Evolutionary conservation across 2,113 vertebrate species (phyloP).

Genomic region (Scophthalmus maximus): DNA sequence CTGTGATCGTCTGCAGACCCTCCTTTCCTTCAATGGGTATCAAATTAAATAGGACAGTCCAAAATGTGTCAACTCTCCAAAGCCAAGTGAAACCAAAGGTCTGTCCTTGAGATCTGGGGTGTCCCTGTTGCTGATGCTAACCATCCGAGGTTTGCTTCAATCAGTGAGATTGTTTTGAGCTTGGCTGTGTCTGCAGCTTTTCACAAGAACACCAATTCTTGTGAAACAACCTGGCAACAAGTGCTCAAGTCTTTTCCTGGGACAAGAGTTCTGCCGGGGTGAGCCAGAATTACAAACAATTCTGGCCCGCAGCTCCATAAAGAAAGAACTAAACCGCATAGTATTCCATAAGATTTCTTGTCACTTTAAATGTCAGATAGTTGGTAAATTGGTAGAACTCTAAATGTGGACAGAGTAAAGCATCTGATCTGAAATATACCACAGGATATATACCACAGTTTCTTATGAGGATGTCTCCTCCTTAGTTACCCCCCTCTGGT

Average conservation of each 20-base stretch:
- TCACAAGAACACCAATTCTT: too few relatives aligned
- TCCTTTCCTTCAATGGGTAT: conserved; percentile 34
- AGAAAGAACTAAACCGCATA: conserved; percentile 1
- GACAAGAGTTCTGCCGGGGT: conserved; percentile 34
- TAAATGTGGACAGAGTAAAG: neutral
- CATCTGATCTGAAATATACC: neutral
- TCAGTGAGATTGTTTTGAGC: conserved; percentile 32
- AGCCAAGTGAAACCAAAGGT: conserved; percentile 41
- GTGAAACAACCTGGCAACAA: conserved; percentile 55
- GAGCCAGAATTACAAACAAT: conserved; percentile 41
- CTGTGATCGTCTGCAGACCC: conserved; percentile 50
- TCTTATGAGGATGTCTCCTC: neutral
- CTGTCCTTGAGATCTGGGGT: conserved; percentile 19
- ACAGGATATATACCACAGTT: neutral
- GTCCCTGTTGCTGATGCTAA: conserved; percentile 43
- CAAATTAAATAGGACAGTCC: conserved; percentile 48
- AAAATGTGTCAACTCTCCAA: conserved; percentile 14
- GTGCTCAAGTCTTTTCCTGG: conserved; percentile 37
- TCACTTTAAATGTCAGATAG: neutral
- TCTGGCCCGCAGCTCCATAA: conserved; percentile 11
- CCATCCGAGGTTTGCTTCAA: conserved; percentile 21
- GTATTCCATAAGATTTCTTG: neutral
- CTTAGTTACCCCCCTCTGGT: conserved; percentile 1
- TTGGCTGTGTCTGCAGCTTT: conserved; percentile 40
- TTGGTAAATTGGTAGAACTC: neutral